Base-by-base conservation (phyloP, 1,140 invertebrate genomes). In the Drosophila busckii region DNA sequence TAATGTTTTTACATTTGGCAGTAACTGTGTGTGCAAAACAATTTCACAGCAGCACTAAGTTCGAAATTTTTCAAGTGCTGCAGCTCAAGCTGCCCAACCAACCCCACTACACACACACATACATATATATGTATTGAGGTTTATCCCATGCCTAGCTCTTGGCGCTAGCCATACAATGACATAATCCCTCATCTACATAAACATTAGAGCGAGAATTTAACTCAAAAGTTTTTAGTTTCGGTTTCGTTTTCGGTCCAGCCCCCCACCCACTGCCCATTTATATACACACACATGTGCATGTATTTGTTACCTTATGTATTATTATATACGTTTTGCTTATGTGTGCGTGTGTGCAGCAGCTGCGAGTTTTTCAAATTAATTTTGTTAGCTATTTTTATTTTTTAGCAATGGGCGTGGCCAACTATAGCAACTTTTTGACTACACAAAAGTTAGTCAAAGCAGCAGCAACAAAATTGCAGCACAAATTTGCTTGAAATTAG, bases 161-260 rank as follows among this genome's bases (percentile, higher is more conserved):
- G 28, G 26, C 26, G 46, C 20, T 60, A 25, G 58, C 59, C 46
- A 71, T 70, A 82, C 75, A 82, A 82, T 75, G 76, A 82, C 75
- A 82, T 82, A 82, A 82, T 82, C 75, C 76, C 75, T 82, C 75
- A 82, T 82, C 75, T 82, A 75, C 75, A 82, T 82, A 82, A 82
- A 82, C 76, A 82, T 82, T 82, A 82, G 69, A 75, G 70, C 70
- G 53, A 64, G 76, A 82, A 82, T 83, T 82, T 82, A 80, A 82
- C 75, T 82, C 70, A 82, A 82, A 82, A 82, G 70, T 82, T 82
- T 82, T 82, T 83, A 82, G 75, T 82, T 83, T 83, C 73, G 76
- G 75, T 82, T 82, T 75, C 75, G 69, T 70, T 80, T 80, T 82
- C 49, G 59, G 75, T 80, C 71, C 73, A 80, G 48, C 53, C 55